phyloP scores from a whole-genome alignment of 2,113 vertebrate species.

The Alaudala cheleensis region DNA sequence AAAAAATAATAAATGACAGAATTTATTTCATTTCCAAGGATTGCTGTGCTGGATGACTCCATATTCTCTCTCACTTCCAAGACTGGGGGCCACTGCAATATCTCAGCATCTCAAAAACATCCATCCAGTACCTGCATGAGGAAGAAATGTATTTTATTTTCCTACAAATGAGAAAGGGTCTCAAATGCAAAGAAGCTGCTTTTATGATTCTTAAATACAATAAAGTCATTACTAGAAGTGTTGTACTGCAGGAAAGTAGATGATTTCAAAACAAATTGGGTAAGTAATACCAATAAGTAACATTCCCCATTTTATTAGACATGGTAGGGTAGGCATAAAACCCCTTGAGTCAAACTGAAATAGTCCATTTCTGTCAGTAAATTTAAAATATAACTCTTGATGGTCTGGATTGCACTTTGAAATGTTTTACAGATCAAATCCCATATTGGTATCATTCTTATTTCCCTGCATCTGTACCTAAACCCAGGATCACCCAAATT shows the following conservation, averaged over 20 bases:
- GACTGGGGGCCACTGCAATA: neutral
- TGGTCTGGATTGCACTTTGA: neutral
- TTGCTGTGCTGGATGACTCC: neutral
- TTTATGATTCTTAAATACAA: neutral
- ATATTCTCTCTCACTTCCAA: neutral
- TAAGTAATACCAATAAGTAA: neutral
- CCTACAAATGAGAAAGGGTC: neutral
- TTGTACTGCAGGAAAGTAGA: neutral
- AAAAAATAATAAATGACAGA: neutral
- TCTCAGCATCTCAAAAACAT: neutral
- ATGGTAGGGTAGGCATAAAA: neutral
- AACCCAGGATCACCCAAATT: neutral
- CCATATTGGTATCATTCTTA: neutral
- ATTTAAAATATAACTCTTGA: neutral
- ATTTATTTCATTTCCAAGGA: neutral
- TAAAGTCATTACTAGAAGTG: neutral
- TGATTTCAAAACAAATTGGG: neutral
- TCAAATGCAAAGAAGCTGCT: neutral
- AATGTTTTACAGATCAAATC: neutral
- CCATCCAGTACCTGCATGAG: neutral
- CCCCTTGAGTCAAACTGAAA: neutral
- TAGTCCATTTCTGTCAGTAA: neutral
- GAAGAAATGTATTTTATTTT: neutral
- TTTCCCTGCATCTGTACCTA: neutral
- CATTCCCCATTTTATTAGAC: neutral